Evolutionary conservation across 2,797 vertebrate species (phyloP), one percentile per base, ranked within the genome.

Genomic region (Nannoperca obscura): DNA sequence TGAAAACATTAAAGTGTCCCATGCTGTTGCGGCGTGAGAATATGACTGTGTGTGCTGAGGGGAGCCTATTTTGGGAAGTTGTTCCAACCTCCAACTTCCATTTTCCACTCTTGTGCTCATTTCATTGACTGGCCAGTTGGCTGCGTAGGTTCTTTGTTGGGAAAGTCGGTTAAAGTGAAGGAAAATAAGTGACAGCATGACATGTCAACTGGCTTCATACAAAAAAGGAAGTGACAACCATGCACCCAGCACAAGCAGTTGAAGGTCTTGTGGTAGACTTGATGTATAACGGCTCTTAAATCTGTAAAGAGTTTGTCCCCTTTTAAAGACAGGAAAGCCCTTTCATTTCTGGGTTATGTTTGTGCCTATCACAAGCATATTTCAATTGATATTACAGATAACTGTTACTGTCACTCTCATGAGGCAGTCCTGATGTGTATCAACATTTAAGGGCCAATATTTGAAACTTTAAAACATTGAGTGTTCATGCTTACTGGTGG

Each of bases 11-110:
- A 66, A 81, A 87, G 77, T 64, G 74, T 81, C 75, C 60, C 77
- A 57, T 88, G 85, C 76, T 68, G 73, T 79, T 88, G 78, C 24
- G 73, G 84, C 75, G 52, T 74, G 60, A 78, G 81, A 71, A 75
- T 59, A 80, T 85, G 88, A 86, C 74, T 27, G 77, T 74, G 69
- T 78, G 75, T 55, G 78, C 58, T 47, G 67, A 74, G 80, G 65
- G 82, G 84, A 53, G 59, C 80, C 91, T 93, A 89, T 92, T 90
- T 94, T 63, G 88, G 88, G 80, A 86, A 83, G 76, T 74, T 81
- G 74, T 90, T 88, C 88, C 84, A 81, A 83, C 86, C 87, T 88
- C 82, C 46, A 47, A 63, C 84, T 75, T 86, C 46, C 77, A 73
- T 77, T 88, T 86, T 90, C 81, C 84, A 57, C 67, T 69, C 44